Percentiles rank a stretch among this genome's conserved stretches.
Conservation (phyloP, 2,888 invertebrate genomes). For the Drosophila lacicola region DNA sequence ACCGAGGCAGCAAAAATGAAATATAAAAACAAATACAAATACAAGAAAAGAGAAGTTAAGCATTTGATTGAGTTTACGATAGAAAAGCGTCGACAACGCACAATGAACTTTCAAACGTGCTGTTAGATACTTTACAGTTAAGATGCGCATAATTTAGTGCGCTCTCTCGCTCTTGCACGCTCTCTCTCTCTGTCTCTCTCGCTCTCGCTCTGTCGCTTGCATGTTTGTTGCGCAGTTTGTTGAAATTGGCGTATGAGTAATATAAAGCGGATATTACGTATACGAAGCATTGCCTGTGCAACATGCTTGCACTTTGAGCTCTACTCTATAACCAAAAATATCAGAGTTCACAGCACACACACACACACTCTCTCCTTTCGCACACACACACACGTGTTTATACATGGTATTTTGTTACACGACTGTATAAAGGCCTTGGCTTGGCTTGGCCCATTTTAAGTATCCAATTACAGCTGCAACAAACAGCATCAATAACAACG, state of each 20-base stretch:
- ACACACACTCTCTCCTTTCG: background rate
- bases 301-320: slow-evolving; percentile 12
- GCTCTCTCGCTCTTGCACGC: background rate
- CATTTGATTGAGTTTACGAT: slow-evolving; percentile 69
- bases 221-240: slow-evolving; percentile 7
- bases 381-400: background rate
- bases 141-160: slow-evolving; percentile 66
- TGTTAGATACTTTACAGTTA: slow-evolving; percentile 41
- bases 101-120: slow-evolving; percentile 61
- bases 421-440: slow-evolving; percentile 45
- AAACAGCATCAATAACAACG: slow-evolving; percentile 40
- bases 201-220: background rate
- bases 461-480: slow-evolving; percentile 66
- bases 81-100: slow-evolving; percentile 51
- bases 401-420: slow-evolving; percentile 25
- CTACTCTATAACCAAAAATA: slow-evolving; percentile 48
- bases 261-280: slow-evolving; percentile 48
- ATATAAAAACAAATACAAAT: slow-evolving; percentile 17
- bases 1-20: slow-evolving; percentile 1
- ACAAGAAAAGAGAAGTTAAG: slow-evolving; percentile 46
- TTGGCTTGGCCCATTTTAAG: slow-evolving; percentile 57
- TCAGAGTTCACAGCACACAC: slow-evolving; percentile 60
- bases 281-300: slow-evolving; percentile 24
- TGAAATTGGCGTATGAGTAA: slow-evolving; percentile 65
- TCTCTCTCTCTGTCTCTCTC: background rate